Conservation (phyloP, 1,140 invertebrate species). For the Acarapis woodi region DNA sequence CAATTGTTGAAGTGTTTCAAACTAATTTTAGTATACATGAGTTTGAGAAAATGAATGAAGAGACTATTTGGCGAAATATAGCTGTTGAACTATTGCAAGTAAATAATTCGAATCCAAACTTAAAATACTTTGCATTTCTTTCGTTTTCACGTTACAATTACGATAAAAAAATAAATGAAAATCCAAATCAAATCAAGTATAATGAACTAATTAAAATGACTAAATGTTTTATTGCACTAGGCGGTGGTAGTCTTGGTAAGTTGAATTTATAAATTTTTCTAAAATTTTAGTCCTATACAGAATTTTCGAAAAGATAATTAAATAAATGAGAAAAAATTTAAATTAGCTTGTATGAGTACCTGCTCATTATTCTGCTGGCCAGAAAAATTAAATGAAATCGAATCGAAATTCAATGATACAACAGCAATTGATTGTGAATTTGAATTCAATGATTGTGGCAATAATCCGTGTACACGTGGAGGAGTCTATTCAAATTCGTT, state of each 20-base stretch:
- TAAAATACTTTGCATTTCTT: conserved; percentile 62
- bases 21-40: conserved; percentile 37
- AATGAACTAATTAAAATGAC: conserved; percentile 34
- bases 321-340: too few species aligned
- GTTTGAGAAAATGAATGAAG: conserved; percentile 37
- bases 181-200: conserved; percentile 26
- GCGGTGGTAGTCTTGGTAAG: conserved; percentile 67
- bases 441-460: conserved; percentile 62
- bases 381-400: conserved; percentile 31
- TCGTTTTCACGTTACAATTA: conserved; percentile 41
- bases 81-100: conserved; percentile 36
- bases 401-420: conserved; percentile 25
- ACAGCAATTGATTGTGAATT: conserved; percentile 31
- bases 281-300: too few species aligned
- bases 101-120: conserved; percentile 23
- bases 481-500: conserved; percentile 68
- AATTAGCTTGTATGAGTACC: conserved; percentile 57
- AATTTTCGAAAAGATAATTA: too few species aligned
- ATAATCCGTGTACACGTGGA: conserved; percentile 43
- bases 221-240: conserved; percentile 55
- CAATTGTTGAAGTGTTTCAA: conserved; percentile 23
- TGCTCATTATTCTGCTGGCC: conserved; percentile 75
- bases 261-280: too few species aligned
- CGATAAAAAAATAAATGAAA: conserved; percentile 15
- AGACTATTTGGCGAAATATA: conserved; percentile 53